Conservation (phyloP, 2,113 vertebrate species). For the Strix aluco region DNA sequence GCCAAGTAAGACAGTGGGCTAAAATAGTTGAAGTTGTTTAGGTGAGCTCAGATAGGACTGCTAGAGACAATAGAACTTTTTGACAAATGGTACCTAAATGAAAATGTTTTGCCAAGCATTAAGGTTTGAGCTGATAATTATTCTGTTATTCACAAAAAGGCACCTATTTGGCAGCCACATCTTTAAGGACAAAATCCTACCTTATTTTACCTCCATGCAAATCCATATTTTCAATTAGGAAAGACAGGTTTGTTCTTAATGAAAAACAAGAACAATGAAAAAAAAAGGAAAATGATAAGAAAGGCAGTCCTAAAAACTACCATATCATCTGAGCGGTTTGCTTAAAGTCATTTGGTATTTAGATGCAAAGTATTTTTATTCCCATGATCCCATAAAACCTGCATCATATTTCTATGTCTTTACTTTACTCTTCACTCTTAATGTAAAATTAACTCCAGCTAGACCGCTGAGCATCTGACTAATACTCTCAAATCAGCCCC, state of each 20-base stretch:
- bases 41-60: not conserved
- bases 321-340: not conserved
- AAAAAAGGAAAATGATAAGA: not conserved
- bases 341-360: not conserved
- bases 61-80: not conserved
- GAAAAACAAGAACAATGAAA: not conserved
- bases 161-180: not conserved
- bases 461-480: constrained; percentile 8
- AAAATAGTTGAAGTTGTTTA: not conserved
- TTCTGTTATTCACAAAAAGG: not conserved
- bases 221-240: not conserved
- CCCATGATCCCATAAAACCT: not conserved
- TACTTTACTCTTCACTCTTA: not conserved
- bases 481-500: not conserved
- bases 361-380: not conserved
- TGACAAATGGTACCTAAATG: not conserved
- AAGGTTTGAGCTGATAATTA: not conserved
- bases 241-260: not conserved
- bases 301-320: not conserved
- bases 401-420: not conserved
- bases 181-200: not conserved
- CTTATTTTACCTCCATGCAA: not conserved
- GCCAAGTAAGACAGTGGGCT: not conserved
- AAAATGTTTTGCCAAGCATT: not conserved
- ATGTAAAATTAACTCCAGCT: constrained; percentile 44